Base-by-base conservation (phyloP, 1,140 invertebrate species). In the Hycleus phaleratus region DNA sequence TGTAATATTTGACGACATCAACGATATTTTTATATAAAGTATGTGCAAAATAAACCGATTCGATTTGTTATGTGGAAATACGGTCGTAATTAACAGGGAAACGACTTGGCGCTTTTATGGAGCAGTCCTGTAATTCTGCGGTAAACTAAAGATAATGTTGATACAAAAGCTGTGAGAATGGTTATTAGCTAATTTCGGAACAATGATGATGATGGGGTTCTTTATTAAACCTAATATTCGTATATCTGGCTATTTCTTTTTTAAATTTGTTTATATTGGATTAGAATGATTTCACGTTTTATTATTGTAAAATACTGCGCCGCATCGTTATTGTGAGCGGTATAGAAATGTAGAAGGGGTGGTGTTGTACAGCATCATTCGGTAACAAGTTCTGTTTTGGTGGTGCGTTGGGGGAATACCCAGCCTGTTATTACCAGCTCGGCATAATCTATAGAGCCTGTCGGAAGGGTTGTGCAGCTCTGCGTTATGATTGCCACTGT, bases 401-500 rank as follows among this genome's bases (percentile, higher is more conserved):
- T 42, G 59, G 63, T 59, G 61, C 65, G 66, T 65, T 67, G 32
- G 59, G 65, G 66, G 63, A 67, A 67, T 65, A 59, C 60, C 66
- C 53, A 45, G 49, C 50, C 54, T 50, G 59, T 65, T 65, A 67
- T 67, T 67, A 67, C 66, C 58, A 64, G 56, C 59, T 59, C 64
- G 62, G 67, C 68, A 68, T 72, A 71, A 72, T 72, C 71, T 71
- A 70, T 71, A 66, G 67, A 62, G 60, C 64, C 65, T 64, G 68
- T 68, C 65, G 68, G 68, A 70, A 73, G 71, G 70, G 70, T 71
- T 71, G 65, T 65, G 63, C 64, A 65, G 65, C 64, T 64, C 67
- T 67, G 60, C 68, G 69, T 72, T 72, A 73, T 73, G 72, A 73
- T 73, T 73, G 71, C 72, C 66, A 70, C 59, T 63, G 67, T 73